phyloP scores from a whole-genome alignment of 2,113 vertebrate genomes.

The Isichthys henryi region DNA sequence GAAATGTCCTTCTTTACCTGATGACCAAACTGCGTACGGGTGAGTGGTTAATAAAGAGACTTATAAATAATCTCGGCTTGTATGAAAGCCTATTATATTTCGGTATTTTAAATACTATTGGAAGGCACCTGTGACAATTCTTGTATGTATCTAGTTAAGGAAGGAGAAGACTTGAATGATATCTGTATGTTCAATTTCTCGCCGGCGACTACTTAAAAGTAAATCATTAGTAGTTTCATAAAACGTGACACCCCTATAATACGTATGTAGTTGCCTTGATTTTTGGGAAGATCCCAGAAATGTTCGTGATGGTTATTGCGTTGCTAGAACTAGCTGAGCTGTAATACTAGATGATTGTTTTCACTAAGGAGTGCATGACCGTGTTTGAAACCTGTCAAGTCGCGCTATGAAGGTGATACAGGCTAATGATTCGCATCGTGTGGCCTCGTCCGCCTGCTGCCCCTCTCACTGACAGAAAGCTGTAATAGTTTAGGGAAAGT shows the following conservation, averaged over 20 bases:
- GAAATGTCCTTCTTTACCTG: constrained; percentile 53
- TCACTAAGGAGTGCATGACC: neutral
- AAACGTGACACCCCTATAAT: neutral
- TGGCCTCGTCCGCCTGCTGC: neutral
- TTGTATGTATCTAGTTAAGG: neutral
- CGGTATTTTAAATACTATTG: constrained; percentile 15
- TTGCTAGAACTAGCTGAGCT: neutral
- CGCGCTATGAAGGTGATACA: neutral
- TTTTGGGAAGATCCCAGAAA: neutral
- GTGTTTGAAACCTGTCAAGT: neutral
- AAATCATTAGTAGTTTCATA: neutral
- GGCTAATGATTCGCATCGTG: neutral
- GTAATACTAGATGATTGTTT: neutral
- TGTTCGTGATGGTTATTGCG: neutral
- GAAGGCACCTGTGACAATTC: neutral
- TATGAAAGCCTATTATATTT: neutral
- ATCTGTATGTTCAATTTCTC: neutral
- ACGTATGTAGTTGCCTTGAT: neutral
- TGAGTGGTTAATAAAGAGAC: constrained; percentile 22
- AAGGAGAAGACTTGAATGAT: neutral
- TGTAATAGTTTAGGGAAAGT: neutral
- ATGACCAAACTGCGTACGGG: constrained; percentile 13
- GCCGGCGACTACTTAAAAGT: neutral
- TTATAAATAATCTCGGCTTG: neutral
- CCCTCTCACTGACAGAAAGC: neutral